Evolutionary conservation across 2,797 vertebrate species (phyloP), one percentile per base, ranked within the genome.

Genomic region (Gallinago nigripennis): DNA sequence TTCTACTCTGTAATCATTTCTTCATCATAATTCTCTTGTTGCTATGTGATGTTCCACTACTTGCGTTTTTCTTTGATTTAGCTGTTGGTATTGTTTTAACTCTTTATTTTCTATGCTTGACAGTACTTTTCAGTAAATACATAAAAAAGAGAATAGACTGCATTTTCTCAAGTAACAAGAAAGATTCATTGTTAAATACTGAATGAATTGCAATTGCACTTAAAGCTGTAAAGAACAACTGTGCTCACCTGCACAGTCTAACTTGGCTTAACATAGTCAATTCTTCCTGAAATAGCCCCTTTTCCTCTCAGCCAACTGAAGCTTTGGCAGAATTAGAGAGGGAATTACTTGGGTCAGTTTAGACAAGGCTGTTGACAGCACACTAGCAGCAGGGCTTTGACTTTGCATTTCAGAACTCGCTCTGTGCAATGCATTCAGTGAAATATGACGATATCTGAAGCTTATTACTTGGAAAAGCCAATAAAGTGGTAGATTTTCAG

Each of bases 1-100:
- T 95, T 90, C 86, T 86, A 83, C 51, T 33, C 65, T 96, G 72
- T 87, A 96, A 96, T 96, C 37, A 82, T 95, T 95, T 95, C 86
- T 82, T 92, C 83, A 80, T 87, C 82, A 82, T 94, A 66, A 57
- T 88, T 95, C 81, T 96, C 86, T 94, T 0, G 76, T 93, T 95
- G 71, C 90, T 79, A 69, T 73, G 82, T 79, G 82, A 84, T 94
- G 87, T 89, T 93, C 61, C 46, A 30, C 58, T 83, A n/a, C 33
- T 71, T 24, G 7, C 53, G 31, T 82, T 86, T 90, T 94, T 46
- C 75, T 95, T 96, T 92, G 78, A 75, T 97, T 86, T 91, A 80
- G 77, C 82, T 95, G 73, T 94, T 94, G 82, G 63, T 63, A 63
- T 82, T 23, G 35, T 93, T 96, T 96, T 96, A 97, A 96, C 85